Evolutionary conservation across 2,888 invertebrate species (phyloP), one percentile per base, ranked within the genome.

Genomic region (Choreutis nemorana): DNA sequence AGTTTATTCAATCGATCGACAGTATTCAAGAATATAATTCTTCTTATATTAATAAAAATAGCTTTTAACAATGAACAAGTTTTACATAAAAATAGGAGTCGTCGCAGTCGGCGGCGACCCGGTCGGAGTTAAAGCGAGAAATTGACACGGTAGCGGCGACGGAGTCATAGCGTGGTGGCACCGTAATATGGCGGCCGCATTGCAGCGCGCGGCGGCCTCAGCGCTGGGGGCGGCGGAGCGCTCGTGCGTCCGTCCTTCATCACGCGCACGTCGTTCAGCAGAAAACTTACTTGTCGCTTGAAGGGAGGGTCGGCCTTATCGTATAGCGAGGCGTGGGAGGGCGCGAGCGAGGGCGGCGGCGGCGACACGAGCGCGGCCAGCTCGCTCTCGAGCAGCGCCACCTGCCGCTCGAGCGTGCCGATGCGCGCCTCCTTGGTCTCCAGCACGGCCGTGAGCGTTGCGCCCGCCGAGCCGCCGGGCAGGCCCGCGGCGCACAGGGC

Each of bases 341-440:
- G 77, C 63, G 75, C 68, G 64, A 75, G 67, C 56, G 77, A 73
- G 55, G 70, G 63, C 60, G 78, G 70, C 67, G 65, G 72, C 72
- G 72, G 71, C 59, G 65, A 73, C 58, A 52, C 68, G 56, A 64
- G 63, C 62, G 65, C 61, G 53, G 68, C 70, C 67, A 91, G 78
- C 81, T 90, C 90, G 67, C 85, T 82, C 79, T 92, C 91, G 65
- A 91, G 83, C 62, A 90, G 80, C 50, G 83, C 83, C 50, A 93
- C 85, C 75, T 93, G 91, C 54, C 88, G 88, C 83, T 94, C 93
- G 75, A 94, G 83, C 42, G 89, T 90, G 60, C 88, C 85, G 70
- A 94, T 91, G 70, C 91, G 85, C 56, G 89, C 89, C 77, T 92
- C 92, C 87, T 92, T 88, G 51, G 89, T 89, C 81, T 89, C 89